These are phyloP conservation scores for Calyptommatus sinebrachiatus DNA, from an alignment of 2,113 vertebrate species.

Conservation along the genomic window DNA sequence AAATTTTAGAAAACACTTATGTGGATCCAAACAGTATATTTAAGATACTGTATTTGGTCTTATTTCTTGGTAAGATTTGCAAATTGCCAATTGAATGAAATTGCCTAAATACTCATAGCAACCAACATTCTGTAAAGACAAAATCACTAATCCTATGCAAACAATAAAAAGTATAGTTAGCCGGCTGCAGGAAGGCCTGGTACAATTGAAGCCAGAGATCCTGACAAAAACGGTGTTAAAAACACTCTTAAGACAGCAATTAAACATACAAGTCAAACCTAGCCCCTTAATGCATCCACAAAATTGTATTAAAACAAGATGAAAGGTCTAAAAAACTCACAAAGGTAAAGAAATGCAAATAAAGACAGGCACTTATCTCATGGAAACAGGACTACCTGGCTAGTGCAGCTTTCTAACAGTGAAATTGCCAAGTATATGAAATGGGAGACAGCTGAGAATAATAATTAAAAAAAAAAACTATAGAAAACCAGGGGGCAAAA, in stretches of 20 bases:
- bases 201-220: slow-evolving; percentile 12
- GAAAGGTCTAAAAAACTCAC: background rate
- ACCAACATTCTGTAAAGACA: slow-evolving; percentile 13
- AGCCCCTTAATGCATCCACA: slow-evolving; percentile 2
- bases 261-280: slow-evolving; percentile 13
- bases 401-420: slow-evolving; percentile 5
- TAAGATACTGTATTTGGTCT: slow-evolving; percentile 12
- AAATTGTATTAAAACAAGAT: slow-evolving; percentile 7
- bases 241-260: slow-evolving; percentile 15
- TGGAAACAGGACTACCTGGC: background rate
- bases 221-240: slow-evolving; percentile 14
- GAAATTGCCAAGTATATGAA: background rate
- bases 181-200: background rate
- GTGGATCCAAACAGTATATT: slow-evolving; percentile 8
- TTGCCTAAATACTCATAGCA: slow-evolving; percentile 28
- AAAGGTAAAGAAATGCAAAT: slow-evolving; percentile 6
- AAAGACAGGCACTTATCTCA: background rate
- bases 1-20: too few relatives aligned
- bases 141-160: background rate
- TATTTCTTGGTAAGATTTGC: slow-evolving; percentile 30
- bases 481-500: background rate
- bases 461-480: too few relatives aligned
- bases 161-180: background rate
- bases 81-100: slow-evolving; percentile 13
- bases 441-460: slow-evolving; percentile 21